Conservation (phyloP, 2,888 invertebrate species). For the Watsonalla binaria region DNA sequence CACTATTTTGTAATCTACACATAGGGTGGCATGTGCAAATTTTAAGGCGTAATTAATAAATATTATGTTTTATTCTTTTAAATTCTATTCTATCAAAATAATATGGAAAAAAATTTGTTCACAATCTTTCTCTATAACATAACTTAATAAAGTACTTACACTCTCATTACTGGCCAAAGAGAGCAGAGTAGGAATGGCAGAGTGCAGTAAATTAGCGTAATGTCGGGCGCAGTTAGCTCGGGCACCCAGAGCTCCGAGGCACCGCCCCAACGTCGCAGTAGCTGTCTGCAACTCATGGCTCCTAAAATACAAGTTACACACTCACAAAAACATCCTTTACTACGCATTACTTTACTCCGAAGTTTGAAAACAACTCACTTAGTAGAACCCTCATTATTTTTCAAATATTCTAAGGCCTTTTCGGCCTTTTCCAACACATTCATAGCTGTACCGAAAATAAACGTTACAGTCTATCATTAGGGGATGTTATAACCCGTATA, state of each 20-base stretch:
- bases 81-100: no score
- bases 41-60: no score
- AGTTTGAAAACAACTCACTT: slow-evolving; percentile 42
- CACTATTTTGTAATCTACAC: no score
- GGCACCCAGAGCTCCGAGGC: slow-evolving; percentile 63
- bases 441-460: slow-evolving; percentile 37
- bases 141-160: slow-evolving; percentile 47
- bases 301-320: slow-evolving; percentile 36
- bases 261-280: slow-evolving; percentile 65
- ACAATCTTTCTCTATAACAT: slow-evolving; percentile 2
- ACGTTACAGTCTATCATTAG: neutral
- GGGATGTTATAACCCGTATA: slow-evolving; percentile 19
- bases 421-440: slow-evolving; percentile 72
- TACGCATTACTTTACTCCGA: neutral
- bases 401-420: slow-evolving; percentile 67
- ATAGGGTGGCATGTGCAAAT: no score
- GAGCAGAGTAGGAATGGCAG: slow-evolving; percentile 63
- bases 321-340: neutral
- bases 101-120: no score
- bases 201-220: slow-evolving; percentile 62
- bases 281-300: slow-evolving; percentile 66
- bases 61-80: no score
- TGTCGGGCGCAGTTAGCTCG: slow-evolving; percentile 63
- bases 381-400: slow-evolving; percentile 53
- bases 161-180: slow-evolving; percentile 67